Percentiles rank a stretch among this genome's conserved stretches.
Evolutionary conservation across 2,888 invertebrate genomes (phyloP).

Genomic region (Cheilosia impressa): DNA sequence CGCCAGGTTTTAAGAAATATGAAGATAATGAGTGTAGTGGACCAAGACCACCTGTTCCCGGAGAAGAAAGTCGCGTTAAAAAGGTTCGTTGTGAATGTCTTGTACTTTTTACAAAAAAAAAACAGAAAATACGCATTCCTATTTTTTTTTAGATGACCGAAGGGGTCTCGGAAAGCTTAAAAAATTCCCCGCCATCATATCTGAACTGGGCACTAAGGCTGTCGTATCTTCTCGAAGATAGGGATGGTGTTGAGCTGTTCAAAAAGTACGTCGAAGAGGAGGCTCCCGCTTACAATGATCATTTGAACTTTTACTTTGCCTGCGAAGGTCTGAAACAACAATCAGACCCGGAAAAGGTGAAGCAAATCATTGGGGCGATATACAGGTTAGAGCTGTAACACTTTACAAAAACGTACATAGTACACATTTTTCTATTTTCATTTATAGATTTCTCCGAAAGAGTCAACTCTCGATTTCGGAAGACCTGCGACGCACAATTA

Average conservation of each 20-base stretch:
- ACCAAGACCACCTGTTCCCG: constrained; percentile 93
- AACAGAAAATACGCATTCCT: neutral
- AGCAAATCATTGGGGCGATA: constrained; percentile 92
- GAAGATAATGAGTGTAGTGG: constrained; percentile 84
- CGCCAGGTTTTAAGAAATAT: constrained; percentile 82
- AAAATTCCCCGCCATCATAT: constrained; percentile 88
- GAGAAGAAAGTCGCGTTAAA: constrained; percentile 85
- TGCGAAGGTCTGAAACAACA: constrained; percentile 94
- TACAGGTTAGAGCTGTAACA: constrained; percentile 86
- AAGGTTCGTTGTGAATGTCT: constrained; percentile 78
- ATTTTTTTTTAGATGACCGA: constrained; percentile 81
- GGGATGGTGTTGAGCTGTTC: constrained; percentile 95
- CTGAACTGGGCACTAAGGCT: constrained; percentile 95
- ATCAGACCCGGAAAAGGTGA: constrained; percentile 88
- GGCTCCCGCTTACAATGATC: constrained; percentile 90
- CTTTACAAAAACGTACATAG: neutral
- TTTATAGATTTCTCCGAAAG: constrained; percentile 89
- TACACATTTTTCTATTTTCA: constrained; percentile 7
- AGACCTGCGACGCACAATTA: constrained; percentile 91
- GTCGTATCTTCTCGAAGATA: constrained; percentile 93
- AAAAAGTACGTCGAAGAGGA: constrained; percentile 92
- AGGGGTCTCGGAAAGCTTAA: constrained; percentile 82
- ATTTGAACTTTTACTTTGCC: constrained; percentile 97
- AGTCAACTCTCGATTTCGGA: constrained; percentile 92
- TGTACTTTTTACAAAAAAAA: too few relatives aligned